Conservation (phyloP, 2,797 vertebrate species). For the Amphiprion clarkii region DNA sequence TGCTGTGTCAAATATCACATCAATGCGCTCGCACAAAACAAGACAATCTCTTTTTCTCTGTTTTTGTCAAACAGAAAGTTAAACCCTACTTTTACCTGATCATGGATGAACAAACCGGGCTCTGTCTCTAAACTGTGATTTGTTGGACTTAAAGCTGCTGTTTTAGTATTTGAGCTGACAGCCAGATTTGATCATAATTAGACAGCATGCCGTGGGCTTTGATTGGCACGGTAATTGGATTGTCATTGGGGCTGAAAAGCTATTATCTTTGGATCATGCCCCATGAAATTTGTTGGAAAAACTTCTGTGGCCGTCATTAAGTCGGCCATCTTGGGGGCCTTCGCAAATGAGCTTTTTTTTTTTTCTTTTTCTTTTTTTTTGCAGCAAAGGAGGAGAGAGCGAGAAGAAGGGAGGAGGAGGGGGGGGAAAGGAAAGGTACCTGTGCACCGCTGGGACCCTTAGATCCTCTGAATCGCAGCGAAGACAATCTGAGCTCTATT, state of each 20-base stretch:
- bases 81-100: conserved; percentile 58
- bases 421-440: conserved; percentile 83
- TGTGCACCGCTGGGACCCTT: conserved; percentile 96
- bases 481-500: conserved; percentile 97
- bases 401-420: conserved; percentile 74
- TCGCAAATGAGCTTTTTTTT: conserved; percentile 97
- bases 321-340: conserved; percentile 97
- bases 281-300: conserved; percentile 99
- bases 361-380: conserved; percentile 13
- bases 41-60: conserved; percentile 29
- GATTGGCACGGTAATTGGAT: conserved; percentile 99
- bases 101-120: conserved; percentile 67
- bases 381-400: conserved; percentile 41
- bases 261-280: conserved; percentile 99
- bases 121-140: conserved; percentile 79
- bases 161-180: conserved; percentile 99
- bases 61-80: conserved; percentile 68
- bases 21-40: conserved; percentile 52
- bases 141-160: conserved; percentile 99
- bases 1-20: conserved; percentile 68
- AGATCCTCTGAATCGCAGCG: conserved; percentile 89
- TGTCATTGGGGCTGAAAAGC: conserved; percentile 99
- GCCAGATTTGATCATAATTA: conserved; percentile 99
- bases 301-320: conserved; percentile 99
- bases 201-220: conserved; percentile 99